A percentile compares a stretch with the other conserved stretches of the same genome.
phyloP scores from a whole-genome alignment of 1,140 invertebrate species.

The Cryptotermes secundus region DNA sequence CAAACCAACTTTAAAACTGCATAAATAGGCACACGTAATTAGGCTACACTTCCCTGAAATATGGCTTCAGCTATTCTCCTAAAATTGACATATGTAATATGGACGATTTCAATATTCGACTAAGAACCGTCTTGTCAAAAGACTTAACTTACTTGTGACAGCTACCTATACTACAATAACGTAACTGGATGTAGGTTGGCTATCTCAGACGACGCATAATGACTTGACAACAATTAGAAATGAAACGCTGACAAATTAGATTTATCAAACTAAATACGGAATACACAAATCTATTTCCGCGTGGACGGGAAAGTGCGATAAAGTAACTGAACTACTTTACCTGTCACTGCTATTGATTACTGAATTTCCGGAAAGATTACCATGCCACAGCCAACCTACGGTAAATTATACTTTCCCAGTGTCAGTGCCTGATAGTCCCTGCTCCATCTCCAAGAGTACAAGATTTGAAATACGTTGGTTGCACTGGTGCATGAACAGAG shows the following conservation, averaged over 20 bases:
- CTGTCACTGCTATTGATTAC: slow-evolving; percentile 11
- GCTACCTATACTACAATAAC: not conserved
- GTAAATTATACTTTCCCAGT: not conserved
- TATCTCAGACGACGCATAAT: not conserved
- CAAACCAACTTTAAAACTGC: not conserved
- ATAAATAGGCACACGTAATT: not conserved
- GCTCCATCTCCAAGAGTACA: not conserved
- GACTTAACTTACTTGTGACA: not conserved
- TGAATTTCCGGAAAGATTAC: not conserved
- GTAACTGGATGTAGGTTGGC: not conserved
- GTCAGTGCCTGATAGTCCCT: not conserved
- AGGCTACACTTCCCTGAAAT: not conserved
- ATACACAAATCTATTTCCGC: not conserved
- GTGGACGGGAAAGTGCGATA: not conserved
- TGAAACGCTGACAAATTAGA: not conserved
- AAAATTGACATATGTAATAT: too few relatives aligned
- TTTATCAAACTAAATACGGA: not conserved
- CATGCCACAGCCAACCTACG: not conserved
- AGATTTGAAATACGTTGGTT: not conserved
- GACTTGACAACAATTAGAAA: not conserved
- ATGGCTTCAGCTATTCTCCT: not conserved
- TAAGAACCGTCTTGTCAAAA: not conserved
- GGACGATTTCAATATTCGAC: not conserved
- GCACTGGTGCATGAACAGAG: not conserved
- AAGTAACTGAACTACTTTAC: not conserved